Evolutionary conservation across 2,797 vertebrate species (phyloP).

Genomic region (Sebastolobus alascanus): DNA sequence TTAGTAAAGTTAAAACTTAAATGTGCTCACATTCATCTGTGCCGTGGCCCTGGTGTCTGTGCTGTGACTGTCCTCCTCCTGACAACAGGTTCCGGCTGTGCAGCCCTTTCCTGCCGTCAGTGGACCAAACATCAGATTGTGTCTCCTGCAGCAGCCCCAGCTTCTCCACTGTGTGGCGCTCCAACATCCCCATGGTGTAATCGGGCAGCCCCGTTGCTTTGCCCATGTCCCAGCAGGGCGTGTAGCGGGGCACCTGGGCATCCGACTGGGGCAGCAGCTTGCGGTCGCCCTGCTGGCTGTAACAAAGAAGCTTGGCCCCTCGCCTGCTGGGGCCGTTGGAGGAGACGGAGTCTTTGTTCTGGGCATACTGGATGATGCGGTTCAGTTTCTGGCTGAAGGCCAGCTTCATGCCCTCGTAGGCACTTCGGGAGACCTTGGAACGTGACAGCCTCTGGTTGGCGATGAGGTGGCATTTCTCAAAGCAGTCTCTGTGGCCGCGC

Average conservation of each 20-base stretch:
- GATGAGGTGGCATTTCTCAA: slow-evolving; percentile 98
- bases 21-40: slow-evolving; percentile 91
- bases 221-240: slow-evolving; percentile 88
- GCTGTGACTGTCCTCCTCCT: slow-evolving; percentile 62
- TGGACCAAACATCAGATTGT: slow-evolving; percentile 80
- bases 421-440: slow-evolving; percentile 91
- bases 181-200: slow-evolving; percentile 82
- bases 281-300: slow-evolving; percentile 89
- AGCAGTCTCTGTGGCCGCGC: slow-evolving; percentile 97
- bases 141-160: slow-evolving; percentile 85
- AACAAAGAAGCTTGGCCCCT: slow-evolving; percentile 87
- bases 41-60: slow-evolving; percentile 76
- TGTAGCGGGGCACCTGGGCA: slow-evolving; percentile 93
- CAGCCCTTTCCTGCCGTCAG: slow-evolving; percentile 75
- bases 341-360: slow-evolving; percentile 92
- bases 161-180: slow-evolving; percentile 81
- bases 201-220: slow-evolving; percentile 74
- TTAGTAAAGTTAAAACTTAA: neutral
- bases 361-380: slow-evolving; percentile 95
- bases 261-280: slow-evolving; percentile 91
- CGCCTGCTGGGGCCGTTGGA: slow-evolving; percentile 84
- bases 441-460: slow-evolving; percentile 95
- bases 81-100: slow-evolving; percentile 66
- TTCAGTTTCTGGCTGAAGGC: slow-evolving; percentile 95
- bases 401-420: slow-evolving; percentile 95